Evolutionary conservation across 2,888 invertebrate species (phyloP).

Genomic region (Heliothis peltigera): DNA sequence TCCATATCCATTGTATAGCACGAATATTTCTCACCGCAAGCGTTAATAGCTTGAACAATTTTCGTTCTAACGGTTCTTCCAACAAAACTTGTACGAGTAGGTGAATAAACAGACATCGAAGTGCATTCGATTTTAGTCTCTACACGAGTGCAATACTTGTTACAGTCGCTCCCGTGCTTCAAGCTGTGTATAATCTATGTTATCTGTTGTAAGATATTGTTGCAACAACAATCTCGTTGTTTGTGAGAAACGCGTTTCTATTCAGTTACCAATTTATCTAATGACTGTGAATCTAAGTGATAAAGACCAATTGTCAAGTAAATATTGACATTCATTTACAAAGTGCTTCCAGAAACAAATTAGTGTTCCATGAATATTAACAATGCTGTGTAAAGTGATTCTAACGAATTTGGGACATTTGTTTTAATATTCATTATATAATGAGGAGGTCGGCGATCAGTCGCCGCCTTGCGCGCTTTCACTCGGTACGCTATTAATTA

Average conservation of each 20-base stretch:
- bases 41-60: conserved; percentile 68
- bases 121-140: conserved; percentile 60
- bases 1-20: conserved; percentile 59
- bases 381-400: conserved; percentile 71
- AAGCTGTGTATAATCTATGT: conserved; percentile 50
- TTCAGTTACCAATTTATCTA: conserved; percentile 63
- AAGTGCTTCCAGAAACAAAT: conserved; percentile 49
- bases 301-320: conserved; percentile 61
- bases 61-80: conserved; percentile 72
- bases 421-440: conserved; percentile 88
- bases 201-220: conserved; percentile 56
- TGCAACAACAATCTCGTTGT: conserved; percentile 67
- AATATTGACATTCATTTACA: conserved; percentile 67
- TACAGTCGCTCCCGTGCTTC: conserved; percentile 43
- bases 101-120: conserved; percentile 51
- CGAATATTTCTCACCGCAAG: conserved; percentile 63
- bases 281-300: conserved; percentile 61
- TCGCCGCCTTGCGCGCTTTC: conserved; percentile 83
- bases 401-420: conserved; percentile 83
- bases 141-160: conserved; percentile 56
- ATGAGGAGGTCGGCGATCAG: conserved; percentile 81
- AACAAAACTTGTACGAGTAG: conserved; percentile 67
- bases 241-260: conserved; percentile 64
- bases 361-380: conserved; percentile 62
- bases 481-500: conserved; percentile 86